These are phyloP conservation scores for Varecia variegata DNA, from an alignment of 2,797 vertebrate genomes.

Conservation along the genomic window DNA sequence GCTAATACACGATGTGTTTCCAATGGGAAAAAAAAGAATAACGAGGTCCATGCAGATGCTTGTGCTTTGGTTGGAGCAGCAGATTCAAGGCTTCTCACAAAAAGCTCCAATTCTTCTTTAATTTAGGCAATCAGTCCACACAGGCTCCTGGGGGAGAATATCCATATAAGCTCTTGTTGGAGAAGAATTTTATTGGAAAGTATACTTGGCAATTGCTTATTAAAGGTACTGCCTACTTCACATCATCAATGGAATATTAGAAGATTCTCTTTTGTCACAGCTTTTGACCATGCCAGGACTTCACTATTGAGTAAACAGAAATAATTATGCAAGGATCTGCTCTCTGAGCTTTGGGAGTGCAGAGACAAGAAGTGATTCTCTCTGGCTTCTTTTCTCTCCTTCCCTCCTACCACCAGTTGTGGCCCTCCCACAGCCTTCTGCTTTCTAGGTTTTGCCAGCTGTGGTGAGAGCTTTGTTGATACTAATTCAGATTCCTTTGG, in stretches of 20 bases:
- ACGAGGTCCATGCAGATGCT: not conserved
- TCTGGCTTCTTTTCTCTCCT: conserved; percentile 5
- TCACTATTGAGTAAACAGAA: not conserved
- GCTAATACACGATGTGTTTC: not conserved
- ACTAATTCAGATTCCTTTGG: not conserved
- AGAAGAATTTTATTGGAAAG: not conserved
- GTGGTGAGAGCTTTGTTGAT: not conserved
- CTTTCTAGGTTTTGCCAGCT: conserved; percentile 38
- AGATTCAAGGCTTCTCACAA: not conserved
- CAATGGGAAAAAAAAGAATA: not conserved
- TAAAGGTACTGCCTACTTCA: not conserved
- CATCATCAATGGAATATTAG: not conserved
- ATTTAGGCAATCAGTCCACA: not conserved
- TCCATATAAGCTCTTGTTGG: not conserved
- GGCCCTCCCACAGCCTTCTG: conserved; percentile 9
- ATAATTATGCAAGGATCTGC: not conserved
- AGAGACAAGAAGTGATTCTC: conserved; percentile 28
- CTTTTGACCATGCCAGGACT: not conserved
- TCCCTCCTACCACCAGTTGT: not conserved
- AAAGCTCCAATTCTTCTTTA: not conserved
- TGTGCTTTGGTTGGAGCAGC: not conserved
- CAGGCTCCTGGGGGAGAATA: not conserved
- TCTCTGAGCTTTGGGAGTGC: not conserved
- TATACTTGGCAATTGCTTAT: not conserved
- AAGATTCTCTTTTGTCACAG: not conserved